These are phyloP conservation scores for Apeira syringaria DNA, from an alignment of 2,888 invertebrate genomes.

Conservation along the genomic window DNA sequence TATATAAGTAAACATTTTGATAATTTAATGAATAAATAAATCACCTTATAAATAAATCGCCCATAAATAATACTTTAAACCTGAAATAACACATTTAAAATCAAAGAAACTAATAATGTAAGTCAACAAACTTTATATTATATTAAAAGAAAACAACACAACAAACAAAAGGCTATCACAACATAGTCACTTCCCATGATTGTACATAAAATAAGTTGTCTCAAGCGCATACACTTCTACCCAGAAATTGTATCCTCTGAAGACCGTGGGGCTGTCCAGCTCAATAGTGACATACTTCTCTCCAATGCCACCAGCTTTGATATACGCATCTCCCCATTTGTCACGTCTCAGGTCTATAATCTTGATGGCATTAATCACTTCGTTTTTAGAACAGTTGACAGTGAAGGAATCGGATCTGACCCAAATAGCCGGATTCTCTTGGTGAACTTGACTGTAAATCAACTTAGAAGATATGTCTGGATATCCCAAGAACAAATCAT, in stretches of 20 bases:
- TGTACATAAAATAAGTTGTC: slow-evolving; percentile 43
- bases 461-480: slow-evolving; percentile 56
- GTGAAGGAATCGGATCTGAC: slow-evolving; percentile 53
- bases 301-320: slow-evolving; percentile 64
- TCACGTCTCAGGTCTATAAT: slow-evolving; percentile 58
- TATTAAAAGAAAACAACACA: slow-evolving; percentile 8
- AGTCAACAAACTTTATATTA: too few species aligned
- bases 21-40: too few species aligned
- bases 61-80: too few species aligned
- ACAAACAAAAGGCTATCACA: slow-evolving; percentile 6
- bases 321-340: slow-evolving; percentile 58
- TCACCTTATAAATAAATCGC: too few species aligned
- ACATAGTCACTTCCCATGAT: slow-evolving; percentile 45
- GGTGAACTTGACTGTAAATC: slow-evolving; percentile 64
- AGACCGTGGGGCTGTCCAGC: slow-evolving; percentile 57
- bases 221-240: slow-evolving; percentile 63
- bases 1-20: too few species aligned
- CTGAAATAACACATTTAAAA: too few species aligned
- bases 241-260: slow-evolving; percentile 65
- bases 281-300: slow-evolving; percentile 57
- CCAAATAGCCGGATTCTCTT: slow-evolving; percentile 67
- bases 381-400: slow-evolving; percentile 53
- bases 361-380: slow-evolving; percentile 64
- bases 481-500: slow-evolving; percentile 48
- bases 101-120: too few species aligned